Conservation (phyloP, 2,113 vertebrate species). For the Brachypodius melanocephalos region DNA sequence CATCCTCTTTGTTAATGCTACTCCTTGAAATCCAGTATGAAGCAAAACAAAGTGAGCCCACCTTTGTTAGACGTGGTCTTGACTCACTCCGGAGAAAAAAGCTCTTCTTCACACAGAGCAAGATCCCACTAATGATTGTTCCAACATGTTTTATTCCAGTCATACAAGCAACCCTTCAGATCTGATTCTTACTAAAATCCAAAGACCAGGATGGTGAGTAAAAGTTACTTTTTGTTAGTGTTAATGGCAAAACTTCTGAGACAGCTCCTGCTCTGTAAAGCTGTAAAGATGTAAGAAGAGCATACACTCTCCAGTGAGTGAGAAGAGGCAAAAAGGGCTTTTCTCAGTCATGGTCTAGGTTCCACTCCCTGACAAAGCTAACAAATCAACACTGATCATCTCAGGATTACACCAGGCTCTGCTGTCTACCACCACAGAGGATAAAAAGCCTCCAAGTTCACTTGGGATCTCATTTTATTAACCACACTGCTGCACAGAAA, state of each 20-base stretch:
- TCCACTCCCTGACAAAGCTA: neutral
- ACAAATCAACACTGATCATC: slow-evolving; percentile 11
- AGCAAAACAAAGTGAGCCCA: neutral
- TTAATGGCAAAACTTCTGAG: neutral
- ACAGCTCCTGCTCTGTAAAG: neutral
- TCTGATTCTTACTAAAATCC: neutral
- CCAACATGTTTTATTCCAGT: neutral
- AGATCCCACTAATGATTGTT: neutral
- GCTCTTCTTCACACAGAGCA: neutral
- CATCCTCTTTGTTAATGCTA: neutral
- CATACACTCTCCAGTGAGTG: fast-evolving
- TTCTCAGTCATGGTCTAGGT: neutral
- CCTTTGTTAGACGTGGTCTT: neutral
- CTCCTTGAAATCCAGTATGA: neutral
- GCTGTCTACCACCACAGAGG: neutral
- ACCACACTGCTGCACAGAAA: neutral
- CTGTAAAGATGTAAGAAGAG: neutral
- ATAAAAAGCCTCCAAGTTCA: slow-evolving; percentile 31
- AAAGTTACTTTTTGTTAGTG: neutral
- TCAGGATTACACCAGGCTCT: slow-evolving; percentile 3
- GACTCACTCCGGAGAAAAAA: neutral
- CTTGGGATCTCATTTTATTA: slow-evolving; percentile 32
- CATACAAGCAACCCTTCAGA: neutral
- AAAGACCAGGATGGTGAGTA: neutral
- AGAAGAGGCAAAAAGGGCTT: neutral